Percentiles rank a stretch among this genome's conserved stretches.
These are phyloP conservation scores for Cladorhizidae sp. DNA, from an alignment of 37 sponge, comb jelly and placozoan genomes.

Conservation along the genomic window DNA sequence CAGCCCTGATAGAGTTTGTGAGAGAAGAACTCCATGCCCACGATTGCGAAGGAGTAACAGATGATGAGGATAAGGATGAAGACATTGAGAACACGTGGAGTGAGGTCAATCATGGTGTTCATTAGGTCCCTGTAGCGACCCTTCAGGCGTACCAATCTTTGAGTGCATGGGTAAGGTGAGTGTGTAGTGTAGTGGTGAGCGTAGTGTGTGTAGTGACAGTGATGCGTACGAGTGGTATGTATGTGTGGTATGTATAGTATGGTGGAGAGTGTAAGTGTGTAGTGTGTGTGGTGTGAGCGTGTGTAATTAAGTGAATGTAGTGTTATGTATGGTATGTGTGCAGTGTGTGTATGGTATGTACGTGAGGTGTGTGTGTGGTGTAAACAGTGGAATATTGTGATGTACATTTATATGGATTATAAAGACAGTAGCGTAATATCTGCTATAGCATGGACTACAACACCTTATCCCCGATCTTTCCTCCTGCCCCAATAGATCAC, in stretches of 20 bases:
- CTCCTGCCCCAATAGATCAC: conserved; percentile 40
- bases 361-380: background rate
- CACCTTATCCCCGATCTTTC: background rate
- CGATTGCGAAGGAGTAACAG: conserved; percentile 80
- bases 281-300: no score
- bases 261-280: no score
- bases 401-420: background rate
- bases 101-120: conserved; percentile 64
- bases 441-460: background rate
- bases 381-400: no score
- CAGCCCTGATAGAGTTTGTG: conserved; percentile 46
- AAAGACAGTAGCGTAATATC: background rate
- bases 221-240: no score
- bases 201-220: no score
- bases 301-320: no score
- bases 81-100: conserved; percentile 59
- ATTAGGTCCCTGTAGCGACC: conserved; percentile 76
- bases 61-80: conserved; percentile 33
- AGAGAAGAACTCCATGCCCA: conserved; percentile 78
- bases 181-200: no score
- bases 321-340: no score
- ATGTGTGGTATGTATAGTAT: no score
- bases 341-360: no score
- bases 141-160: conserved; percentile 73
- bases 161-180: no score